Base-by-base conservation (phyloP, 2,113 vertebrate genomes). In the Genyomyrus donnyi region DNA sequence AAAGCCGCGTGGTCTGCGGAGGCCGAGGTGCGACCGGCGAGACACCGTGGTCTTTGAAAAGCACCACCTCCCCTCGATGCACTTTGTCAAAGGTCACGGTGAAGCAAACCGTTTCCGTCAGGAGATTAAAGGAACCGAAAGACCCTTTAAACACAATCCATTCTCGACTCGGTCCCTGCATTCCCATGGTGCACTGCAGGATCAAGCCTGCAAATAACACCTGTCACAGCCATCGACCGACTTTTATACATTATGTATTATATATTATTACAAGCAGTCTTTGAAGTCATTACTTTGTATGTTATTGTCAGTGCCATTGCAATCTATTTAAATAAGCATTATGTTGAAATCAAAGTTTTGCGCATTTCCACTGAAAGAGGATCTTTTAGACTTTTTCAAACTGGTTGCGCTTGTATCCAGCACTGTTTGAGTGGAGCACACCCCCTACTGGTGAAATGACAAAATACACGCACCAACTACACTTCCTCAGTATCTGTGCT, bases 1-100 rank as follows among this genome's bases (percentile, higher is more conserved):
- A 95, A 95, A 93, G 92, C 95, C 56, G 7, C 13, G 70, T 92
- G 94, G 93, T 95, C 95, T 95, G 92, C 91, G 92, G 90, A 90
- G 93, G 93, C 94, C 94, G 94, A 93, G 88, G 90, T 53, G 84
- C 48, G 91, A 92, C 94, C 91, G 93, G 93, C 91, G 93, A 45
- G n/a, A 80, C 87, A 19, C 19, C 19, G 45, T 58, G 15, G 48
- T 11, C 46, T 83, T 50, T 62, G 58, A 88, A 74, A 89, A 62
- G 74, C 70, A 9, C 13, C 39, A 45, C 24, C 39, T 21, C 35
- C 42, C 19, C 19, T 8, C 1, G 46, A 11, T 45, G 53, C 21
- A 42, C 74, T 70, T 89, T 52, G 62, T 56, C 70, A 48, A 77
- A 85, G 45, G 56, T 31, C 49, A 77, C 49, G 42, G 88, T 49